Conservation (phyloP, 2,888 invertebrate species). For the Ectemnius continuus region DNA sequence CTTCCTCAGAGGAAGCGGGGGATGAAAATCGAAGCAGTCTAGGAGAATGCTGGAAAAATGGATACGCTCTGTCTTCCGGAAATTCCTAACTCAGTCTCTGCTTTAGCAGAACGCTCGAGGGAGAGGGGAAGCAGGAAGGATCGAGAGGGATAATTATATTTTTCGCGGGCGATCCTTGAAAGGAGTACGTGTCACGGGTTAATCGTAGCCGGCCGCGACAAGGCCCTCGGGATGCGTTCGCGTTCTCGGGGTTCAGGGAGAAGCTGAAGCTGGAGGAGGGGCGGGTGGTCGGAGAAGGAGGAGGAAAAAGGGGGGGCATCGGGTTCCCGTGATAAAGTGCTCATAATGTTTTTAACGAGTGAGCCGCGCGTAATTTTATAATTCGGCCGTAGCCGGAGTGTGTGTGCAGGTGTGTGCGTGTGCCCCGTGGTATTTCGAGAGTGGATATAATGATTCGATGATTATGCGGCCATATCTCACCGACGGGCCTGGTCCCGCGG, state of each 20-base stretch:
- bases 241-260: too few species aligned
- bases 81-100: too few species aligned
- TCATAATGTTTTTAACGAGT: constrained; percentile 74
- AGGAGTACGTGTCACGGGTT: constrained; percentile 59
- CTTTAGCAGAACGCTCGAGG: too few species aligned
- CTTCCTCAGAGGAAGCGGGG: constrained; percentile 9
- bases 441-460: constrained; percentile 75
- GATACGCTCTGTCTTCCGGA: too few species aligned
- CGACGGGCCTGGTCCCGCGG: constrained; percentile 64
- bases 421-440: constrained; percentile 64
- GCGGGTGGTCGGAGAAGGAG: constrained; percentile 6
- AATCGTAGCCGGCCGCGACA: constrained; percentile 60
- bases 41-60: too few species aligned
- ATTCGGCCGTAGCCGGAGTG: constrained; percentile 64
- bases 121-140: too few species aligned
- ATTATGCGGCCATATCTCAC: constrained; percentile 77
- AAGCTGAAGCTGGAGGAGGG: too few species aligned
- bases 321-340: constrained; percentile 70
- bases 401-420: constrained; percentile 23
- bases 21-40: background rate
- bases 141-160: constrained; percentile 18
- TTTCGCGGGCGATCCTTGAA: constrained; percentile 39
- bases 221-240: constrained; percentile 53
- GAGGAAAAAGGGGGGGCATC: constrained; percentile 34
- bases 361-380: constrained; percentile 73